Evolutionary conservation across 1,140 invertebrate species (phyloP).

Genomic region (Leptestheria dahalacensis): DNA sequence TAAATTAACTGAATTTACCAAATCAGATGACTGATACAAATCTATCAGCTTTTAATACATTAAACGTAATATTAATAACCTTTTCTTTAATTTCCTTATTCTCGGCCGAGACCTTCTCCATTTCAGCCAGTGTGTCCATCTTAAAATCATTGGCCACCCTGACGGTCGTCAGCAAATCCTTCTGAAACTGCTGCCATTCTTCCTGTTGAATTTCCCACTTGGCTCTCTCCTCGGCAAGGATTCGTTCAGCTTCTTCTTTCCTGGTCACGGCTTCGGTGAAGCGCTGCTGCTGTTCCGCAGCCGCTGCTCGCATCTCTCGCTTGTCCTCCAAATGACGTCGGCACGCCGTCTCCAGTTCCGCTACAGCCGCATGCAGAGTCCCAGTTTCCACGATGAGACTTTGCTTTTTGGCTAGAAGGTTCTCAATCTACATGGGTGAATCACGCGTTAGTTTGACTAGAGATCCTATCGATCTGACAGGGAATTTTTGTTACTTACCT

Average conservation of each 20-base stretch:
- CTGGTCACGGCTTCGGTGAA: constrained; percentile 40
- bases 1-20: too few species aligned
- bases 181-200: constrained; percentile 88
- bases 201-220: constrained; percentile 43
- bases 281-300: constrained; percentile 49
- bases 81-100: constrained; percentile 64
- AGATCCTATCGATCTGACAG: too few species aligned
- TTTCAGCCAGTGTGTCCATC: constrained; percentile 64
- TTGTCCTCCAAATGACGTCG: constrained; percentile 64
- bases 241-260: constrained; percentile 37
- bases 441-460: too few species aligned
- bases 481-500: too few species aligned
- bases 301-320: constrained; percentile 44
- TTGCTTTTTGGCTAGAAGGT: constrained; percentile 50
- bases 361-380: constrained; percentile 48
- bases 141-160: constrained; percentile 90
- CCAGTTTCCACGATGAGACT: constrained; percentile 52
- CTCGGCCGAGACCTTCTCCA: constrained; percentile 63
- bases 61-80: constrained; percentile 28
- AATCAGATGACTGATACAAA: too few species aligned
- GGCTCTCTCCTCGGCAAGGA: constrained; percentile 41
- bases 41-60: neutral
- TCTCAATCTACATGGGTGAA: too few species aligned
- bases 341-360: constrained; percentile 51
- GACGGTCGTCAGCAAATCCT: constrained; percentile 78